phyloP scores from a whole-genome alignment of 2,888 invertebrate species.

The Drosophila prolongata region DNA sequence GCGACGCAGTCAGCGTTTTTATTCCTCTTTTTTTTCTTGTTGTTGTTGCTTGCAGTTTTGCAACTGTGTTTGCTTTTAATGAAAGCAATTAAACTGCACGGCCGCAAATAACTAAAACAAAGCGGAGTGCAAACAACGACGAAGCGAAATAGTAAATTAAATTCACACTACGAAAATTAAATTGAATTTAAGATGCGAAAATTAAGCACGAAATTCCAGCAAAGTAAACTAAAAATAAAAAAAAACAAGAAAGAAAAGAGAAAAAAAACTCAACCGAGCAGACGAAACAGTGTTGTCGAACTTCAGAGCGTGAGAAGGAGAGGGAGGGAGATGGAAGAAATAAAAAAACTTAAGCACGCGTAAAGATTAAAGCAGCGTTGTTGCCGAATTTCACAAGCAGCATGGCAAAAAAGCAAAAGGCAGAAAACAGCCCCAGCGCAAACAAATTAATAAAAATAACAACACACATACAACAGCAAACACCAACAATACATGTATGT shows the following conservation, averaged over 20 bases:
- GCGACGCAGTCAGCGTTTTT: constrained; percentile 6
- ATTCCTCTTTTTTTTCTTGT: not conserved
- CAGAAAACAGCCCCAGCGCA: constrained; percentile 57
- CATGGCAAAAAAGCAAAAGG: constrained; percentile 29
- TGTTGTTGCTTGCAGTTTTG: constrained; percentile 20
- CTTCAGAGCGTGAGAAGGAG: constrained; percentile 47
- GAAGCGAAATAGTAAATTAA: constrained; percentile 60
- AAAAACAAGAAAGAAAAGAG: constrained; percentile 5
- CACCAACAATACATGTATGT: constrained; percentile 15
- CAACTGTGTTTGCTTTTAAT: constrained; percentile 58
- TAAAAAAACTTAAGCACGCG: constrained; percentile 65
- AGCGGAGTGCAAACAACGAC: constrained; percentile 4
- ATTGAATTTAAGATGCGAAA: constrained; percentile 74
- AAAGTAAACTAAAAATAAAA: constrained; percentile 38
- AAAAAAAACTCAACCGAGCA: constrained; percentile 52
- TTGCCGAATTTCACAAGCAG: constrained; percentile 69
- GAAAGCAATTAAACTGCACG: constrained; percentile 73
- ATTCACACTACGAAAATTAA: constrained; percentile 73
- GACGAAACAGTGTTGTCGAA: constrained; percentile 61
- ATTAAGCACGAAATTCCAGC: constrained; percentile 75
- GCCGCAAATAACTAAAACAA: constrained; percentile 66
- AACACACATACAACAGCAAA: constrained; percentile 64
- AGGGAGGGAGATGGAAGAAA: constrained; percentile 14
- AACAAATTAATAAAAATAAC: constrained; percentile 81
- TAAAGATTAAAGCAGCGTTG: constrained; percentile 73